phyloP scores from a whole-genome alignment of 2,113 vertebrate species.

The Thinocorus orbignyianus region DNA sequence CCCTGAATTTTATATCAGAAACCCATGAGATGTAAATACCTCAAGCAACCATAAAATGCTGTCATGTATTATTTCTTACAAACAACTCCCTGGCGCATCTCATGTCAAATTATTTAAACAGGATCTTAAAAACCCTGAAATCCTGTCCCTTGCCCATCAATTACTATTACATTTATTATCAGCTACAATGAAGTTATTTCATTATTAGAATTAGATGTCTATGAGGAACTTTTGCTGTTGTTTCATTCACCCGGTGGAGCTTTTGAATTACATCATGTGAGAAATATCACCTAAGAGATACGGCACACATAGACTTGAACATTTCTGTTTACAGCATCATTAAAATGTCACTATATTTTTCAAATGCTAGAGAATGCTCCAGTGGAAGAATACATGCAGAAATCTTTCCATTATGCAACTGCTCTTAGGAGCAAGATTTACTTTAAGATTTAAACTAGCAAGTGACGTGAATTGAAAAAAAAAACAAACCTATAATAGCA shows the following conservation, averaged over 20 bases:
- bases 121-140: background rate
- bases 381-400: background rate
- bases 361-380: background rate
- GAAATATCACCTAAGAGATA: slow-evolving; percentile 14
- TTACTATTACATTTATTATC: background rate
- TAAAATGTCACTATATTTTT: slow-evolving; percentile 48
- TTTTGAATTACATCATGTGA: slow-evolving; percentile 3
- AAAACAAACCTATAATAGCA: background rate
- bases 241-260: background rate
- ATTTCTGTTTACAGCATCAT: slow-evolving; percentile 35
- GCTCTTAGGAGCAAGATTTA: slow-evolving; percentile 16
- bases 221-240: background rate
- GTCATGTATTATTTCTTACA: background rate
- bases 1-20: background rate
- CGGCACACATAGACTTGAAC: background rate
- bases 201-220: background rate
- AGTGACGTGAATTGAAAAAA: background rate
- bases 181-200: background rate
- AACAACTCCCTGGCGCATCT: background rate
- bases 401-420: background rate
- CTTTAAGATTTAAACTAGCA: background rate
- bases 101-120: background rate
- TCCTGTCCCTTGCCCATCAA: background rate
- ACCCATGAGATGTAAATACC: background rate
- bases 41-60: background rate